phyloP scores from a whole-genome alignment of 1,140 invertebrate genomes.

The Drosophila pseudoobscura region DNA sequence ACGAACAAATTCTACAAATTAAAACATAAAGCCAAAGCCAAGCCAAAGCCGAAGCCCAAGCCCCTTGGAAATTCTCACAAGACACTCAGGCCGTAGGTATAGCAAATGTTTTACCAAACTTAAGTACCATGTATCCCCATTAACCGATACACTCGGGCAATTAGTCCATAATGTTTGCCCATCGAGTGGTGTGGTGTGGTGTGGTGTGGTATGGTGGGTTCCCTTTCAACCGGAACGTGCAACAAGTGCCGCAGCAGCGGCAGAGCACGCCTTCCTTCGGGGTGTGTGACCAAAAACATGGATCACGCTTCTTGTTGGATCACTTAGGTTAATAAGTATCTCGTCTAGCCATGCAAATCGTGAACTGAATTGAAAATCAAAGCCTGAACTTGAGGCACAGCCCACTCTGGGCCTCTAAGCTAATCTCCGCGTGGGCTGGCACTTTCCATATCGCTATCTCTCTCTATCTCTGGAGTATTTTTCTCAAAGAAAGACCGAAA shows the following conservation, averaged over 20 bases:
- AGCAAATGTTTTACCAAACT: constrained; percentile 5
- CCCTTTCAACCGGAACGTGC: constrained; percentile 26
- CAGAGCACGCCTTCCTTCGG: constrained; percentile 25
- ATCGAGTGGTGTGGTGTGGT: not conserved
- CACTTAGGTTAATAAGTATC: constrained; percentile 60
- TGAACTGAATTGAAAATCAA: constrained; percentile 53
- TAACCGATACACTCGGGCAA: constrained; percentile 12
- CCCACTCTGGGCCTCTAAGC: not conserved
- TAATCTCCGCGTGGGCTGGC: constrained; percentile 42
- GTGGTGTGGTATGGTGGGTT: no score
- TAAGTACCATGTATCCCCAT: constrained; percentile 13
- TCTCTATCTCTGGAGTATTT: constrained; percentile 18
- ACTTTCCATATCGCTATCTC: constrained; percentile 32
- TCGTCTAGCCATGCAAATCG: constrained; percentile 62
- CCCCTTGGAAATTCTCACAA: no score
- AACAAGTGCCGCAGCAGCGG: constrained; percentile 21
- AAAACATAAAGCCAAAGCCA: no score
- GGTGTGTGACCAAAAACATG: constrained; percentile 58
- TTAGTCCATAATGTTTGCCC: constrained; percentile 30
- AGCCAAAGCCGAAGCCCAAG: no score
- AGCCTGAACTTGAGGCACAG: constrained; percentile 53
- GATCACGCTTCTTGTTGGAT: constrained; percentile 57
- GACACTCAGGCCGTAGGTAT: no score
- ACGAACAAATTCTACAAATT: no score
- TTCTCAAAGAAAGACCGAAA: constrained; percentile 19